Conservation (phyloP, 2,797 vertebrate species). For the Steatocranus sp. region DNA sequence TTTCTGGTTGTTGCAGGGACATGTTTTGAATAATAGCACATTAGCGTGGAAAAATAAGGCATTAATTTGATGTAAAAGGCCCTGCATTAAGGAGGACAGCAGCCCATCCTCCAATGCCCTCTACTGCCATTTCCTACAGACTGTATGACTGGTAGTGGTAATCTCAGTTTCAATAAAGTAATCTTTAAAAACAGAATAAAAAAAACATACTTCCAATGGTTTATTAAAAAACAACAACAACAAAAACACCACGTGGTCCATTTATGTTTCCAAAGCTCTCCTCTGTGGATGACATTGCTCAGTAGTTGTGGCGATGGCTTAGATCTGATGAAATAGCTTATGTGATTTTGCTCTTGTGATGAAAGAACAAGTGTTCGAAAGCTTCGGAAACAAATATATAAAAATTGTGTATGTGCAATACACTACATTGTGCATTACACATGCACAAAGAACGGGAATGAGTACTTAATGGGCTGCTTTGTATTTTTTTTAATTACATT, state of each 20-base stretch:
- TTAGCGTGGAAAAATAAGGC: neutral
- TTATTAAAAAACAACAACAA: neutral
- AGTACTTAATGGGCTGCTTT: neutral
- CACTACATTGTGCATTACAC: neutral
- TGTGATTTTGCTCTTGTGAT: neutral
- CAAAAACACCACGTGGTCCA: neutral
- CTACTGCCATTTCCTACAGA: neutral
- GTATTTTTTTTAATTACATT: slow-evolving; percentile 13
- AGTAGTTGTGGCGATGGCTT: neutral
- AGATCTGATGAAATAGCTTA: neutral
- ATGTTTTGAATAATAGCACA: neutral
- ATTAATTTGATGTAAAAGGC: neutral
- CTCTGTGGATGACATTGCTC: neutral
- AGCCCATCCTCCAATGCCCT: neutral
- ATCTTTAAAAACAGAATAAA: neutral
- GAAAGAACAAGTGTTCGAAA: neutral
- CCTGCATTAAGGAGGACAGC: neutral
- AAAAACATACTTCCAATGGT: neutral
- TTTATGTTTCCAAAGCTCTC: neutral
- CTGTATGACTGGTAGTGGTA: neutral
- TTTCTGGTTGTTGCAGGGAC: neutral
- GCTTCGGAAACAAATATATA: neutral
- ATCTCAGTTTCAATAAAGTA: neutral
- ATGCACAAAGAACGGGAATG: neutral
- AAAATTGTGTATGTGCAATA: neutral